These are phyloP conservation scores for Patella pellucida DNA, from an alignment of 2,888 invertebrate species.

Conservation along the genomic window DNA sequence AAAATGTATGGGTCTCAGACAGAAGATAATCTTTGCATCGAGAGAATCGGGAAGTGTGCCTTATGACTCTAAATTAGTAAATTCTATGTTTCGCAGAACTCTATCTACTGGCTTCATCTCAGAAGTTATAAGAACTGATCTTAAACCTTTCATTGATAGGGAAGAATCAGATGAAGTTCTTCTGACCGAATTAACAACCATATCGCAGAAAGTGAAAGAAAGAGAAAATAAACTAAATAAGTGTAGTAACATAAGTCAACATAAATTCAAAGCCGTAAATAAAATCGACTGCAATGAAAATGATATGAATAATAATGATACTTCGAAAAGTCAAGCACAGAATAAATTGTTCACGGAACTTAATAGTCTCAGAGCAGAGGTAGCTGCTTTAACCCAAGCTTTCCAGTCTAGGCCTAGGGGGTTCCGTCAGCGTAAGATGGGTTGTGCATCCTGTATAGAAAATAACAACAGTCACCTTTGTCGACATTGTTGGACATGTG, in stretches of 20 bases:
- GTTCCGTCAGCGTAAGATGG: too few relatives aligned
- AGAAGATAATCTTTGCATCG: background rate
- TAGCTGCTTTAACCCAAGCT: background rate
- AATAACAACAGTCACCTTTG: background rate
- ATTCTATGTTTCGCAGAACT: background rate
- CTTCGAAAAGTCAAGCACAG: too few relatives aligned
- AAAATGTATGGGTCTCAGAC: background rate
- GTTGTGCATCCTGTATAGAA: background rate
- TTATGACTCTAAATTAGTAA: background rate
- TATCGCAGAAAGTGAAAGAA: background rate
- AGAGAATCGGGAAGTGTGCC: background rate
- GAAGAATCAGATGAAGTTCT: background rate
- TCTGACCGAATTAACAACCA: background rate
- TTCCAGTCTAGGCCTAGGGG: too few relatives aligned
- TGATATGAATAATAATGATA: too few relatives aligned
- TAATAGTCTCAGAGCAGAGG: background rate
- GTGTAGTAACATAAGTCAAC: too few relatives aligned
- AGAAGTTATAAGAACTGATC: background rate
- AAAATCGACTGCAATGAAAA: too few relatives aligned
- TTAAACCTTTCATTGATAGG: background rate
- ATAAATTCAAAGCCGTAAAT: too few relatives aligned
- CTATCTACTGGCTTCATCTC: background rate
- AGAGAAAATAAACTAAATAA: background rate
- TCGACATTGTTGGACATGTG: slow-evolving; percentile 1
- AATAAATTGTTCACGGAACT: background rate